Evolutionary conservation across 2,888 invertebrate genomes (phyloP), one percentile per base, ranked within the genome.

Genomic region (Lasioglossum lativentre): DNA sequence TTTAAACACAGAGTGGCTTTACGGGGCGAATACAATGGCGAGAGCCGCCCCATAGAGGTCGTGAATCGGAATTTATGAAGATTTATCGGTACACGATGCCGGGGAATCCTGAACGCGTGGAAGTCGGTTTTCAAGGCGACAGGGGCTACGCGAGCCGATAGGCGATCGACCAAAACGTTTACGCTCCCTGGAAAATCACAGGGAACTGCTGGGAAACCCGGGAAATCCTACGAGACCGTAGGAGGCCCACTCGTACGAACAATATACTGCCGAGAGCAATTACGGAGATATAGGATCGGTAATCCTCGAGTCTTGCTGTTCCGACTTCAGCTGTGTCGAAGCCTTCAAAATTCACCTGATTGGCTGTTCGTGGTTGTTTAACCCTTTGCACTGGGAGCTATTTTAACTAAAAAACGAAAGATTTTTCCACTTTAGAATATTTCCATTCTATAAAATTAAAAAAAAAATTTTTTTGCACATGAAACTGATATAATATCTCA

Each of bases 41-140:
- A 42, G 83, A 70, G 84, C 74, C 78, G 82, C 72, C 72, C 78
- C 75, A 45, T 71, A 70, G 59, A 75, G 72, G 80, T 75, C 85
- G 86, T 83, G 88, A 83, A 88, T 88, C 75, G 86, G 90, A 88
- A 83, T 88, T 88, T 83, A 81, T 80, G 82, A 83, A 88, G 82
- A 85, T 88, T 88, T 90, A 87, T 85, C 80, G 86, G 83, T 83
- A 86, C 82, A 81, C 82, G 79, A 71, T 66, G 63, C 71, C 63
- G 47, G 71, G 72, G 83, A 78, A 86, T 87, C 78, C 75, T 45
- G 70, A 72, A 27, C 63, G 63, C 77, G 76, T 71, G 75, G 38
- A 72, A 78, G 82, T 80, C 68, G 76, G n/a, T 59, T 56, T 23
- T 66, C 34, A 78, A 82, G 56, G 40, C 72, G 59, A 68, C 63